Conservation (phyloP, 2,888 invertebrate species). For the Cantharis nigra region DNA sequence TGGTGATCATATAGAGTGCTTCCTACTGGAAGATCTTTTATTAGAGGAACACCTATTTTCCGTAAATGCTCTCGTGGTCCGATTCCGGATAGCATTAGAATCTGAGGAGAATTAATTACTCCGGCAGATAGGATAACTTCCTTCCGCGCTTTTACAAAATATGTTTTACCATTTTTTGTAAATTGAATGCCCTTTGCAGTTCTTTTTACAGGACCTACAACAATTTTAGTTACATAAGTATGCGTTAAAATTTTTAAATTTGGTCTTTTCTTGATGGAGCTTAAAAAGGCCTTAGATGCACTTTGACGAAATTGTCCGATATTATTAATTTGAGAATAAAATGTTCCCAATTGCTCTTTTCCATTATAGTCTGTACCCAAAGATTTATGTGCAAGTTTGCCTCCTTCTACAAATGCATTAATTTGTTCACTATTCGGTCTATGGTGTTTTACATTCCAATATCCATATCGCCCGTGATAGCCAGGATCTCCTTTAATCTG, state of each 20-base stretch:
- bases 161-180: conserved; percentile 53
- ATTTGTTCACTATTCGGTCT: background rate
- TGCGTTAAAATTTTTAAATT: conserved; percentile 64
- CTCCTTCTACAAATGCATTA: conserved; percentile 61
- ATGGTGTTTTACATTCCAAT: conserved; percentile 6
- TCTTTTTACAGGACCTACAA: conserved; percentile 59
- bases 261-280: conserved; percentile 56
- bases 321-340: conserved; percentile 65
- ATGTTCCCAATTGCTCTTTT: conserved; percentile 63
- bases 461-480: conserved; percentile 4
- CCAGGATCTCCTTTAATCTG: conserved; percentile 3
- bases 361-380: conserved; percentile 67
- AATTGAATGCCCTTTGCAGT: conserved; percentile 63
- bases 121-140: conserved; percentile 79
- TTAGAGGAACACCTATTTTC: background rate
- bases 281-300: conserved; percentile 64
- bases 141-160: conserved; percentile 60
- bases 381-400: conserved; percentile 61
- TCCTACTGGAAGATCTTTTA: background rate
- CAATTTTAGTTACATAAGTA: conserved; percentile 60
- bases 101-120: conserved; percentile 59
- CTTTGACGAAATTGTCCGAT: conserved; percentile 63
- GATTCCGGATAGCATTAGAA: background rate
- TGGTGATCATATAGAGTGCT: background rate
- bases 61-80: conserved; percentile 75